These are phyloP conservation scores for Carcharodon carcharias DNA, from an alignment of 2,797 vertebrate genomes.

Conservation along the genomic window DNA sequence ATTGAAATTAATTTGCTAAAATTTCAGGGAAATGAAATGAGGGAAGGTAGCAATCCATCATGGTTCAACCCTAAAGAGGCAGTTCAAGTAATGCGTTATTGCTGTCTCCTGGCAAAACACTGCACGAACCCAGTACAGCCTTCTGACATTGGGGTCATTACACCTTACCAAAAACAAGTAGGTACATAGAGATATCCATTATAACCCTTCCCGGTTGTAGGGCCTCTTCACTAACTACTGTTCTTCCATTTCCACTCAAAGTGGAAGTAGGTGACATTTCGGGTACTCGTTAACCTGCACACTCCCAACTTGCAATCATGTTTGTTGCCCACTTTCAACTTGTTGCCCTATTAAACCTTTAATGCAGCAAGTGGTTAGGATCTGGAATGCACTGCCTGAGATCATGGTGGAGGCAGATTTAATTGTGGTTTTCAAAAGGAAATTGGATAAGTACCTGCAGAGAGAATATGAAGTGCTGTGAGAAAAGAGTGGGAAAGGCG, in stretches of 20 bases:
- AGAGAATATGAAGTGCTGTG: too few relatives aligned
- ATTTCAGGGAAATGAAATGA: slow-evolving; percentile 74
- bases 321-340: background rate
- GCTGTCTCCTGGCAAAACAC: slow-evolving; percentile 76
- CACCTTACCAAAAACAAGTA: slow-evolving; percentile 91
- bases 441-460: too few relatives aligned
- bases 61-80: slow-evolving; percentile 93
- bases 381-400: too few relatives aligned
- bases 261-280: background rate
- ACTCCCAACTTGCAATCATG: background rate
- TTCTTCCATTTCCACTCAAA: background rate
- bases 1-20: background rate
- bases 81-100: slow-evolving; percentile 85
- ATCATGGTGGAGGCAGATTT: too few relatives aligned
- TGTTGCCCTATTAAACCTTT: background rate
- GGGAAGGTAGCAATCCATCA: slow-evolving; percentile 78
- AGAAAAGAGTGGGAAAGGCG: too few relatives aligned
- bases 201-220: background rate
- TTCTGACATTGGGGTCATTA: slow-evolving; percentile 77
- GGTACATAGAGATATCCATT: background rate
- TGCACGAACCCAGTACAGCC: slow-evolving; percentile 60
- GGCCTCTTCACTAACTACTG: background rate
- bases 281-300: background rate
- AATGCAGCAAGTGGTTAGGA: too few relatives aligned
- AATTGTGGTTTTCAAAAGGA: too few relatives aligned